phyloP scores from a whole-genome alignment of 2,888 invertebrate species.

The Luperina nickerlii region DNA sequence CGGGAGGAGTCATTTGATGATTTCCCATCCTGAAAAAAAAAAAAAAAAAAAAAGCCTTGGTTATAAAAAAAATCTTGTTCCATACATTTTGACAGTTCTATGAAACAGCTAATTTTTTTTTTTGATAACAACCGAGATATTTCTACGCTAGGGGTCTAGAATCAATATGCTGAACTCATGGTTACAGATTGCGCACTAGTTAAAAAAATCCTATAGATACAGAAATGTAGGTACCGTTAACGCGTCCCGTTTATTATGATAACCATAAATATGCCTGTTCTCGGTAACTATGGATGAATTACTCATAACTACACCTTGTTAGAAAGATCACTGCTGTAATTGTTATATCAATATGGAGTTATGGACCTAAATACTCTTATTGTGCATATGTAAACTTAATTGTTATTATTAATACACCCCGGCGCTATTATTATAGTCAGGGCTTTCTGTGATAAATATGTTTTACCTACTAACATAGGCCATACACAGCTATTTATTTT shows the following conservation, averaged over 20 bases:
- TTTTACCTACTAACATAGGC: neutral
- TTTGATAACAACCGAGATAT: too few relatives aligned
- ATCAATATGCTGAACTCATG: too few relatives aligned
- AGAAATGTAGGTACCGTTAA: neutral
- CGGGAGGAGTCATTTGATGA: too few relatives aligned
- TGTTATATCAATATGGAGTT: conserved; percentile 24
- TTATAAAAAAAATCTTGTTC: too few relatives aligned
- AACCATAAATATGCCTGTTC: conserved; percentile 16
- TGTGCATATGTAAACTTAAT: conserved; percentile 25
- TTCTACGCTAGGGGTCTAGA: too few relatives aligned
- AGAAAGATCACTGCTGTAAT: conserved; percentile 2
- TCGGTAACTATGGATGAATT: conserved; percentile 4
- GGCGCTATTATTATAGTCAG: conserved; percentile 2
- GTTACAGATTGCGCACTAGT: too few relatives aligned
- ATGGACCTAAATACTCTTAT: conserved; percentile 11
- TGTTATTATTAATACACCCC: conserved; percentile 1
- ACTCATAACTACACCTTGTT: conserved; percentile 7
- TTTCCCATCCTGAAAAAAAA: too few relatives aligned
- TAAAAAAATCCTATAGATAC: neutral
- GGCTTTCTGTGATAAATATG: conserved; percentile 7
- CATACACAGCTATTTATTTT: neutral
- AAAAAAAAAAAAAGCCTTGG: too few relatives aligned
- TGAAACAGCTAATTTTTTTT: too few relatives aligned
- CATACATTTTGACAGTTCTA: too few relatives aligned
- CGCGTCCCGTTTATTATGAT: conserved; percentile 17